Base-by-base conservation (phyloP, 2,113 vertebrate species). In the Ammodytes dubius region DNA sequence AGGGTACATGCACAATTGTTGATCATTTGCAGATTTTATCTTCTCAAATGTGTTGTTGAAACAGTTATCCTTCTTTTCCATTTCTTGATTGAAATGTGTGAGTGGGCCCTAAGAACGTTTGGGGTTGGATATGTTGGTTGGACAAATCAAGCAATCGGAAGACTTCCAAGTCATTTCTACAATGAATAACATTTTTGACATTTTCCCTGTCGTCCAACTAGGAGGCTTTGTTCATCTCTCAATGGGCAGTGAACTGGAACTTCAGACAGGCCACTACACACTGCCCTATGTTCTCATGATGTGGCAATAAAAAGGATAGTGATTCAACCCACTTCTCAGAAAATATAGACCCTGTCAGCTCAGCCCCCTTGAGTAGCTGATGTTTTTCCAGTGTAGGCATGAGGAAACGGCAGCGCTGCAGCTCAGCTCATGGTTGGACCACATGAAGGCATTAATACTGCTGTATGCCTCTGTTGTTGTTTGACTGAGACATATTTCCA, bases 401-500 rank as follows among this genome's bases (percentile, higher is more conserved):
- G 66, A 89, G 86, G 82, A 89, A 87, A 82, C 74, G 3, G 86
- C 84, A 78, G 87, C 11, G 40, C 72, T 74, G 14, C 78, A 69
- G 69, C 75, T 77, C 86, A 67, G 78, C 88, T 80, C 86, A 89
- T 68, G 58, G 63, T 74, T 69, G 61, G 66, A 88, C 84, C 90
- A 86, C 88, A 92, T 88, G 74, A 94, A 90, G 89, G 85, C 79
- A 89, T 72, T 52, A 83, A 59, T 65, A 79, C 14, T 27, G 27
- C 80, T 10, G 72, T 52, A 7, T 39, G 87, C 76, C 81, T 87
- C 81, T 49, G 76, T 47, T 93, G 85, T 85, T 88, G 85, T 92
- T 93, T 92, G 88, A 93, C 89, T 79, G 89, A 91, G 89, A 94
- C 89, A 92, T 86, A 89, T 93, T 94, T 94, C 89, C 91, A 90